Evolutionary conservation across 2,888 invertebrate species (phyloP).

Genomic region (Melitaea athalia): DNA sequence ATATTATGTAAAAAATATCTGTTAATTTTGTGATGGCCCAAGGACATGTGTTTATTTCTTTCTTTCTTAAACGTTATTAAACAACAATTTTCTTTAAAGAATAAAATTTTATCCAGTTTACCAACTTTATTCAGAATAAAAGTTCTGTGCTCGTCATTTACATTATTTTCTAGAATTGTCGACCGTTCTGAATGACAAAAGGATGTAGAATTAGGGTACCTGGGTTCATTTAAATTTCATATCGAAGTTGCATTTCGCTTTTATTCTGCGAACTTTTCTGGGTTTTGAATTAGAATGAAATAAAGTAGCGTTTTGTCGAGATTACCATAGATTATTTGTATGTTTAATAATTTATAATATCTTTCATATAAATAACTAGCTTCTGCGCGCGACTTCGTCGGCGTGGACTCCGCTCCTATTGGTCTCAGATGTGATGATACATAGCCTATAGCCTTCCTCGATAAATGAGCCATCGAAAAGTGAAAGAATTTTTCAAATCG

Average conservation of each 20-base stretch:
- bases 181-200: slow-evolving; percentile 30
- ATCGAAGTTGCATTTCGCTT: slow-evolving; percentile 33
- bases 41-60: no score
- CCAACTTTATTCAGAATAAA: slow-evolving; percentile 12
- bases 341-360: neutral
- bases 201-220: slow-evolving; percentile 36
- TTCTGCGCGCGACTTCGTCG: no score
- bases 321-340: neutral
- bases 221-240: slow-evolving; percentile 39
- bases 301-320: slow-evolving; percentile 4
- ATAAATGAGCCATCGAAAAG: no score
- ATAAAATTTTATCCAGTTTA: slow-evolving; percentile 10
- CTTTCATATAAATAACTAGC: no score
- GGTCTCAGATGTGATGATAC: no score
- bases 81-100: slow-evolving; percentile 23
- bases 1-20: no score
- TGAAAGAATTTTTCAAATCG: no score
- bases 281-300: slow-evolving; percentile 20
- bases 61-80: slow-evolving; percentile 1
- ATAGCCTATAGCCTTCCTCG: no score
- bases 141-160: slow-evolving; percentile 29
- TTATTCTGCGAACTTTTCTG: slow-evolving; percentile 19
- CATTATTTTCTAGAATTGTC: slow-evolving; percentile 30
- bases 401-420: no score
- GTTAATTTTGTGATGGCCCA: no score